phyloP scores from a whole-genome alignment of 1,140 invertebrate genomes.

The Ips nitidus region DNA sequence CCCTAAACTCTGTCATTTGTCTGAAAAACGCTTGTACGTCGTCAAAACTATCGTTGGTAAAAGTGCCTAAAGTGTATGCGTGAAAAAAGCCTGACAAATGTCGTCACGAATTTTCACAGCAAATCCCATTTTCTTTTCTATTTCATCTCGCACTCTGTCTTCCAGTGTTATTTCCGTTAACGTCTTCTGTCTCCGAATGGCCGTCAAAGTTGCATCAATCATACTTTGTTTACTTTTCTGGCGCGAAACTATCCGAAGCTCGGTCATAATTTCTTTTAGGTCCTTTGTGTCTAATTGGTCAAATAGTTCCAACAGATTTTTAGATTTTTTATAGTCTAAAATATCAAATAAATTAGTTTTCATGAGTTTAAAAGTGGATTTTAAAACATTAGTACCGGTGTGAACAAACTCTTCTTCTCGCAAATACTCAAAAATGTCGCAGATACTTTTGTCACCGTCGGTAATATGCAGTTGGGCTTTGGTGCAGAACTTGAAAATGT shows the following conservation, averaged over 20 bases:
- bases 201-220: conserved; percentile 2
- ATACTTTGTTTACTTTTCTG: conserved; percentile 4
- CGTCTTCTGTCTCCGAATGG: conserved; percentile 4
- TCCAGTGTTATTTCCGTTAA: not conserved
- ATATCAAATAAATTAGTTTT: not conserved
- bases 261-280: conserved; percentile 7
- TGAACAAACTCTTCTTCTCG: conserved; percentile 24
- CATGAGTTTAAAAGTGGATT: not conserved
- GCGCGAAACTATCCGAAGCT: not conserved
- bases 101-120: conserved; percentile 12
- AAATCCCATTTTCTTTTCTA: conserved; percentile 24
- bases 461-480: conserved; percentile 21
- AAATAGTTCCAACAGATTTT: not conserved
- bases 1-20: not conserved
- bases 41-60: conserved; percentile 29
- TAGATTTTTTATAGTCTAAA: conserved; percentile 3
- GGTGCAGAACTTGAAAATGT: conserved; percentile 28
- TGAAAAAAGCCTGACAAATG: conserved; percentile 24
- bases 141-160: conserved; percentile 12
- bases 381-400: conserved; percentile 5
- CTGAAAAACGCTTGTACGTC: conserved; percentile 27
- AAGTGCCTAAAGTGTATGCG: conserved; percentile 32
- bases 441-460: conserved; percentile 12
- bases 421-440: conserved; percentile 25
- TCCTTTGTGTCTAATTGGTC: conserved; percentile 4